These are phyloP conservation scores for Omphaloscelis lunosa DNA, from an alignment of 2,888 invertebrate species.

Conservation along the genomic window DNA sequence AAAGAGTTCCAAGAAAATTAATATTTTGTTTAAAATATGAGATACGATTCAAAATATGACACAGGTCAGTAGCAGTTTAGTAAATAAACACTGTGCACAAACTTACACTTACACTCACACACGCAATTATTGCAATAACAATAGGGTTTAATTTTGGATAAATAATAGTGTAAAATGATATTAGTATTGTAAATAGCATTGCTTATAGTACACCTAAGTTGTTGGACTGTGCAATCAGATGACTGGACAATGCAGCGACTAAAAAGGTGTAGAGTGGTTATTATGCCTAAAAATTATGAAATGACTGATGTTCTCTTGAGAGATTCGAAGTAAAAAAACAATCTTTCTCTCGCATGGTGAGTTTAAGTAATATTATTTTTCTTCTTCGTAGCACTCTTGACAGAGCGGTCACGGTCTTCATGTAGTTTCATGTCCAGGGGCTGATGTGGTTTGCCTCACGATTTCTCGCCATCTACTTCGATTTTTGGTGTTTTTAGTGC, in stretches of 20 bases:
- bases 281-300: not conserved
- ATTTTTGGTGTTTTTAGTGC: too few relatives aligned
- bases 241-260: conserved; percentile 78
- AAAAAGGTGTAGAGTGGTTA: conserved; percentile 63
- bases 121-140: conserved; percentile 24
- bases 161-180: conserved; percentile 47
- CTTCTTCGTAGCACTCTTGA: too few relatives aligned
- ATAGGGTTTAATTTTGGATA: conserved; percentile 64
- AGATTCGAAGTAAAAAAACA: not conserved
- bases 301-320: not conserved
- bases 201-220: conserved; percentile 71
- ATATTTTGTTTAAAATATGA: conserved; percentile 60
- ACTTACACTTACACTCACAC: not conserved
- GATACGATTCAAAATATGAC: conserved; percentile 74
- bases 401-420: too few relatives aligned
- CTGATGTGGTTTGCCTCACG: too few relatives aligned
- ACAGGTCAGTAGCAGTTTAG: conserved; percentile 75
- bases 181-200: conserved; percentile 67
- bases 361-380: not conserved
- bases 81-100: conserved; percentile 66
- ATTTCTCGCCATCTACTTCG: too few relatives aligned
- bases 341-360: not conserved
- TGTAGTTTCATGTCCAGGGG: too few relatives aligned
- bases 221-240: conserved; percentile 82
- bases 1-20: conserved; percentile 29